A percentile compares a stretch with the other conserved stretches of the same genome.
These are phyloP conservation scores for Ptilodon capucinus DNA, from an alignment of 2,888 invertebrate genomes.

Conservation along the genomic window DNA sequence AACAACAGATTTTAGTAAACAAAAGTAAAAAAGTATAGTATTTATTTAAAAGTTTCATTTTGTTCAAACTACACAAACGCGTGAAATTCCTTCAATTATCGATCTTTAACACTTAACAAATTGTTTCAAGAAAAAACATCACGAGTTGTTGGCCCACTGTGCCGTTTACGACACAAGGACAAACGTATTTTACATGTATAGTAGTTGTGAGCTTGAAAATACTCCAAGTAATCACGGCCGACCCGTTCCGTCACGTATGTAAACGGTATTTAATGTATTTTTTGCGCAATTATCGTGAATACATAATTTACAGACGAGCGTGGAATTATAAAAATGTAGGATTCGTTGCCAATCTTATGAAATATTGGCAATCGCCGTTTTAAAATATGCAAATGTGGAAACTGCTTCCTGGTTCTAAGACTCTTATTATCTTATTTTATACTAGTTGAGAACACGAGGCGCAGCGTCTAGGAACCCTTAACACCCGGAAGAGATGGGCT, in stretches of 20 bases:
- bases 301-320: background rate
- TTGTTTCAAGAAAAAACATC: conserved; percentile 13
- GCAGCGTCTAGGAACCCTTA: no score
- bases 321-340: background rate
- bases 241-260: conserved; percentile 24
- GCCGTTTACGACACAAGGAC: conserved; percentile 17
- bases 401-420: background rate
- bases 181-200: conserved; percentile 17
- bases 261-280: background rate
- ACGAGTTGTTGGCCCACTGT: conserved; percentile 7
- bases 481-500: no score
- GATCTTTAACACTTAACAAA: conserved; percentile 19
- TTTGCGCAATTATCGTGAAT: conserved; percentile 10
- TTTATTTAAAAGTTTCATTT: background rate
- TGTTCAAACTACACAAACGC: background rate
- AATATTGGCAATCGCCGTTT: background rate
- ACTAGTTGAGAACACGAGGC: no score
- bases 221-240: conserved; percentile 23
- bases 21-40: background rate
- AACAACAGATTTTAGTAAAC: background rate
- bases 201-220: conserved; percentile 14
- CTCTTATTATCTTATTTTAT: background rate
- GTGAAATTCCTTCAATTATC: conserved; percentile 16
- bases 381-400: background rate
- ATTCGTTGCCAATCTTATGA: background rate